A percentile compares a stretch with the other conserved stretches of the same genome.
phyloP scores from a whole-genome alignment of 2,113 vertebrate genomes.

The Syngnathus floridae region DNA sequence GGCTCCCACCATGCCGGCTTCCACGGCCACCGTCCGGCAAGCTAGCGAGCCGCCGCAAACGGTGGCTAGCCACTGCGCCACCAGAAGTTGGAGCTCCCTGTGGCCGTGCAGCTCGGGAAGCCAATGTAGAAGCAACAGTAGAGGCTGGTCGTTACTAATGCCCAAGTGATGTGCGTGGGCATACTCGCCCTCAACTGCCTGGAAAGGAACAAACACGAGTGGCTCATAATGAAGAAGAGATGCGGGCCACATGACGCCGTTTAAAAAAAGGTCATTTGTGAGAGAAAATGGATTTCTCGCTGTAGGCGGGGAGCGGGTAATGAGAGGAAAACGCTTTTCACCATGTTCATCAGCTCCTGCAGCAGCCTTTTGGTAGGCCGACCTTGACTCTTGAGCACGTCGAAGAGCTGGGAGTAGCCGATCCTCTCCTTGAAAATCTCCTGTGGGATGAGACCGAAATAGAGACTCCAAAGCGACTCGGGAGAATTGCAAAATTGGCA shows the following conservation, averaged over 20 bases:
- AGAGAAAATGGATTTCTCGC: slow-evolving; percentile 10
- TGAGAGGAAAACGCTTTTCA: slow-evolving; percentile 51
- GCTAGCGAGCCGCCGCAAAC: slow-evolving; percentile 81
- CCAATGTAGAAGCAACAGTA: slow-evolving; percentile 87
- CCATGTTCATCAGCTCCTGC: slow-evolving; percentile 96
- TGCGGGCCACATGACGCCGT: neutral
- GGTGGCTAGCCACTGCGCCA: slow-evolving; percentile 76
- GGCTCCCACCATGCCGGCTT: slow-evolving; percentile 82
- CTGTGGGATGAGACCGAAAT: slow-evolving; percentile 66
- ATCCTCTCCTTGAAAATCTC: slow-evolving; percentile 98
- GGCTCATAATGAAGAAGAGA: slow-evolving; percentile 2
- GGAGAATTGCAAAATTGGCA: slow-evolving; percentile 38
- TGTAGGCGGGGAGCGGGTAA: slow-evolving; percentile 14
- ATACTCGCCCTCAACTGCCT: slow-evolving; percentile 89
- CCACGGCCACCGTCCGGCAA: slow-evolving; percentile 84
- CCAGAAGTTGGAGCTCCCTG: slow-evolving; percentile 78
- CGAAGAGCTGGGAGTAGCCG: slow-evolving; percentile 86
- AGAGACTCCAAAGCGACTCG: slow-evolving; percentile 37
- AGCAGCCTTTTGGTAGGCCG: slow-evolving; percentile 85
- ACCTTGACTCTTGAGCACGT: slow-evolving; percentile 88
- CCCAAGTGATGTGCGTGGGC: slow-evolving; percentile 60
- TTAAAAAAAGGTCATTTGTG: slow-evolving; percentile 17
- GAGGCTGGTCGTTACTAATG: slow-evolving; percentile 86
- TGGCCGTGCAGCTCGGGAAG: slow-evolving; percentile 73
- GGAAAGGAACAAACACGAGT: slow-evolving; percentile 15